These are phyloP conservation scores for Bolinopsis microptera DNA, from an alignment of 37 sponge, comb jelly and placozoan genomes.

Conservation along the genomic window DNA sequence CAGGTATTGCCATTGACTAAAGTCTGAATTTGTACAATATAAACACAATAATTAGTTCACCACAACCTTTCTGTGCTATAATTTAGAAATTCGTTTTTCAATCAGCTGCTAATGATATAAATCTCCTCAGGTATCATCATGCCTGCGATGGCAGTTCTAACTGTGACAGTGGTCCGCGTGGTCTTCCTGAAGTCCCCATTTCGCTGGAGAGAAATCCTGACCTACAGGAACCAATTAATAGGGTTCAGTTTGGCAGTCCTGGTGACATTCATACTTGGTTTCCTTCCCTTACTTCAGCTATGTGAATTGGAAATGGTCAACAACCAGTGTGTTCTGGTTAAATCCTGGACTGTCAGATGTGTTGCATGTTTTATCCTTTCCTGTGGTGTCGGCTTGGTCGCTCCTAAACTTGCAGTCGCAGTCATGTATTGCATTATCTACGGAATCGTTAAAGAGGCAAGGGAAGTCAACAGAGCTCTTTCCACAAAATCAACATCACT, in stretches of 20 bases:
- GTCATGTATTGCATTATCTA: background rate
- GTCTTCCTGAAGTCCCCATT: background rate
- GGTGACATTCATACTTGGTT: background rate
- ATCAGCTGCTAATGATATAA: too few relatives aligned
- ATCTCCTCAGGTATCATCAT: conserved; percentile 29
- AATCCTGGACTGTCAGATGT: background rate
- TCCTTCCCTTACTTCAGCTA: background rate
- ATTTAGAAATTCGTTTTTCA: too few relatives aligned
- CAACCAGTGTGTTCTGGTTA: background rate
- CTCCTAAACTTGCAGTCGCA: background rate
- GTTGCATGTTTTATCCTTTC: background rate
- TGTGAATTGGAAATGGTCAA: background rate
- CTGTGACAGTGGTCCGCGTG: background rate
- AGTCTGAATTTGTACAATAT: background rate
- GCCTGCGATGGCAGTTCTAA: conserved; percentile 19
- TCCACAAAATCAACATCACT: background rate
- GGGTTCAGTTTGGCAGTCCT: background rate
- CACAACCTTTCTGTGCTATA: too few relatives aligned
- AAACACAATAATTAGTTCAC: too few relatives aligned
- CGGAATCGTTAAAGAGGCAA: background rate
- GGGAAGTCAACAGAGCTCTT: background rate
- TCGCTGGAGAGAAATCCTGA: conserved; percentile 16
- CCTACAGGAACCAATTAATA: background rate
- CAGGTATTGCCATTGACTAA: background rate
- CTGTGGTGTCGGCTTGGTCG: background rate